Evolutionary conservation across 2,113 vertebrate species (phyloP).

Genomic region (Neogobius melanostomus): DNA sequence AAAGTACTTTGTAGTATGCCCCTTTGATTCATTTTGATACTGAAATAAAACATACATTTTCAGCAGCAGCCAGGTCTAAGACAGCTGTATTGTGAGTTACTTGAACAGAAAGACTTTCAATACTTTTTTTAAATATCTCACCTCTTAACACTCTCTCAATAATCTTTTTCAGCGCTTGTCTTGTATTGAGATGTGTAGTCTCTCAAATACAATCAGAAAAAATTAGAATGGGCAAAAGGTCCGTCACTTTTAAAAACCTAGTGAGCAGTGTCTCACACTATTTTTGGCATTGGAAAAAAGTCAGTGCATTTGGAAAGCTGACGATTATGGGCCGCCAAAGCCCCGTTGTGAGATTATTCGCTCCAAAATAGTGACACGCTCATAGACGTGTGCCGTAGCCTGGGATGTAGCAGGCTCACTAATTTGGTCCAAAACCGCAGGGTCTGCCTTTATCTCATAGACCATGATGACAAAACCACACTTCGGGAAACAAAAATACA

Average conservation of each 20-base stretch:
- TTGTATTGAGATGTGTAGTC: neutral
- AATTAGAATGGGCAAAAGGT: slow-evolving; percentile 47
- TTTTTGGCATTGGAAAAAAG: slow-evolving; percentile 65
- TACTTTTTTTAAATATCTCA: neutral
- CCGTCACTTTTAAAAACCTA: slow-evolving; percentile 46
- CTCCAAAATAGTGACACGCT: slow-evolving; percentile 47
- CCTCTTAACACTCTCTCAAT: slow-evolving; percentile 27
- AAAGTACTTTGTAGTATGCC: too few species aligned
- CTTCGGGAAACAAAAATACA: slow-evolving; percentile 32
- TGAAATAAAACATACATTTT: slow-evolving; percentile 45
- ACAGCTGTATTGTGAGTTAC: slow-evolving; percentile 55
- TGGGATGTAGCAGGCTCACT: slow-evolving; percentile 47
- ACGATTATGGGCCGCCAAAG: slow-evolving; percentile 55
- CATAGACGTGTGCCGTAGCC: slow-evolving; percentile 30
- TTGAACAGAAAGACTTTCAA: slow-evolving; percentile 32
- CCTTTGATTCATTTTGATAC: too few species aligned
- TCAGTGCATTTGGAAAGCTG: slow-evolving; percentile 62
- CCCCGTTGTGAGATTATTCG: slow-evolving; percentile 58
- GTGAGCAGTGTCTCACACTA: slow-evolving; percentile 56
- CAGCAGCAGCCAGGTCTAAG: slow-evolving; percentile 50
- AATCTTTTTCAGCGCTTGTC: slow-evolving; percentile 37
- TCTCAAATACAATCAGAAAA: slow-evolving; percentile 28
- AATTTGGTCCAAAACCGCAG: slow-evolving; percentile 54
- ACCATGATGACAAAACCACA: slow-evolving; percentile 50
- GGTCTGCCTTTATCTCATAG: slow-evolving; percentile 62